phyloP scores from a whole-genome alignment of 2,888 invertebrate species.

The Noctua comes region DNA sequence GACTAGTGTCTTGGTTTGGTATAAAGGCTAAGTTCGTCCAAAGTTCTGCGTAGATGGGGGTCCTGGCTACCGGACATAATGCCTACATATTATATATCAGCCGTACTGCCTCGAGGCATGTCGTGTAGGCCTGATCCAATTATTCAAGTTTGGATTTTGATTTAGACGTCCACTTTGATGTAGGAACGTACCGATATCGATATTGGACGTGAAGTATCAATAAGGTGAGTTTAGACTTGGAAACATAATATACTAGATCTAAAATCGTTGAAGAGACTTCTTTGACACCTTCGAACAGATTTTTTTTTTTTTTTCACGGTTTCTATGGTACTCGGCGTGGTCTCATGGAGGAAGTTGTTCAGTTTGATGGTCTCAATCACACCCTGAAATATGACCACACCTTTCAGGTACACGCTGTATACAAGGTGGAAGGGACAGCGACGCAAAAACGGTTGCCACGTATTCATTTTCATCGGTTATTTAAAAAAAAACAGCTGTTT shows the following conservation, averaged over 20 bases:
- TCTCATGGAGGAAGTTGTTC: no score
- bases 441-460: no score
- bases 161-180: slow-evolving; percentile 22
- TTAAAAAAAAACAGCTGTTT: no score
- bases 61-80: neutral
- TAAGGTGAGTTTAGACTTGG: neutral
- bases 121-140: slow-evolving; percentile 29
- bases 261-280: neutral
- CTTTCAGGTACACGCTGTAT: no score
- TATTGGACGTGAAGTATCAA: neutral
- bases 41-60: neutral
- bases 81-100: neutral
- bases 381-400: no score
- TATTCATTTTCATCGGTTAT: no score
- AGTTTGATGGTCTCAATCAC: no score
- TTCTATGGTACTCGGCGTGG: no score
- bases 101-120: slow-evolving; percentile 11
- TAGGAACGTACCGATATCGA: neutral
- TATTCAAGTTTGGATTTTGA: slow-evolving; percentile 29
- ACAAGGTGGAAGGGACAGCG: no score
- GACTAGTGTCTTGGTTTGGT: neutral
- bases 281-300: no score
- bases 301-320: no score
- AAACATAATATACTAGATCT: neutral
- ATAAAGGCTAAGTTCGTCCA: neutral